A percentile compares a stretch with the other conserved stretches of the same genome.
phyloP scores from a whole-genome alignment of 2,113 vertebrate genomes.

The Chascanopsetta lugubris region DNA sequence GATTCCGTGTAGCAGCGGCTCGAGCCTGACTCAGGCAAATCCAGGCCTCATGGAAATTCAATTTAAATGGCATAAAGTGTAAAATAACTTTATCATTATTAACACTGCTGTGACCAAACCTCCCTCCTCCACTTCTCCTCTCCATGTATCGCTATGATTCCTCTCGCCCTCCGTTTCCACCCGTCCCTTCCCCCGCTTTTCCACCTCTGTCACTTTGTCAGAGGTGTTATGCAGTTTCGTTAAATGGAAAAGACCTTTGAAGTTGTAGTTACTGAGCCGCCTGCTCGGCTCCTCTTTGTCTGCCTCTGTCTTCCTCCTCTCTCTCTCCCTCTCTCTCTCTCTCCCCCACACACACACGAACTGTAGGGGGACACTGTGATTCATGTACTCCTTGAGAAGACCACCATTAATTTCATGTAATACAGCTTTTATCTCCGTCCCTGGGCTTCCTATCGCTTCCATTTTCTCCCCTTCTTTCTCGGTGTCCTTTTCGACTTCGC shows the following conservation, averaged over 20 bases:
- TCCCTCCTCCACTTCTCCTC: slow-evolving; percentile 41
- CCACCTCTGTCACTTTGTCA: slow-evolving; percentile 87
- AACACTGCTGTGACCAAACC: neutral
- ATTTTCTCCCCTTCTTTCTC: slow-evolving; percentile 51
- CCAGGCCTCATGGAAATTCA: neutral
- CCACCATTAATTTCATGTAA: slow-evolving; percentile 98
- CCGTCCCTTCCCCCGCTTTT: slow-evolving; percentile 79
- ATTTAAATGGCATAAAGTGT: neutral
- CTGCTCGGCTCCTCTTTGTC: slow-evolving; percentile 91
- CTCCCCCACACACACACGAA: slow-evolving; percentile 68
- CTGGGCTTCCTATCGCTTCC: slow-evolving; percentile 87
- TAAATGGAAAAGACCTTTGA: slow-evolving; percentile 94
- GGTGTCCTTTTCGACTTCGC: slow-evolving; percentile 37
- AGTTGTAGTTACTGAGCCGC: slow-evolving; percentile 91
- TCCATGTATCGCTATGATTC: neutral
- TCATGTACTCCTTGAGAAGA: slow-evolving; percentile 94
- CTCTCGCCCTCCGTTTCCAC: slow-evolving; percentile 77
- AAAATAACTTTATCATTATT: neutral
- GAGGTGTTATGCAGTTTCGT: slow-evolving; percentile 83
- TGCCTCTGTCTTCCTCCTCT: slow-evolving; percentile 83
- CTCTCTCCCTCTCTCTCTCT: slow-evolving; percentile 63
- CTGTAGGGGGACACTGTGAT: slow-evolving; percentile 92
- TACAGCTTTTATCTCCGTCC: slow-evolving; percentile 95
- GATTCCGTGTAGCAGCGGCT: neutral
- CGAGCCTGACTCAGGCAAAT: neutral